phyloP scores from a whole-genome alignment of 2,888 invertebrate species.

The Rhamphomyia laevipes region DNA sequence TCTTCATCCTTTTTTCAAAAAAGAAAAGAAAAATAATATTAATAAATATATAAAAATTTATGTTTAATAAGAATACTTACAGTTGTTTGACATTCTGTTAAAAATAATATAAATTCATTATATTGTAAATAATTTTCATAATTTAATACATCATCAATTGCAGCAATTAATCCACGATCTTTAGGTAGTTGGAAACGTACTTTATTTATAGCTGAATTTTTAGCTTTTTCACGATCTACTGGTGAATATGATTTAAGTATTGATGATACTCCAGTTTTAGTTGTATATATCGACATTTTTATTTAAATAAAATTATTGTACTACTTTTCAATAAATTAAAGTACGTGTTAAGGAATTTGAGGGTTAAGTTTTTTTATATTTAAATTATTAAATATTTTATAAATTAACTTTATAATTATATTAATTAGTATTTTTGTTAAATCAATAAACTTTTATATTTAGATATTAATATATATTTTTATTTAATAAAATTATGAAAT shows the following conservation, averaged over 20 bases:
- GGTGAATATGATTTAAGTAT: slow-evolving; percentile 28
- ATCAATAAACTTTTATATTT: too few species aligned
- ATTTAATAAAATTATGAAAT: too few species aligned
- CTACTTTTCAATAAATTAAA: too few species aligned
- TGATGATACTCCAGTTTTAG: slow-evolving; percentile 27
- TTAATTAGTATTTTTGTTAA: too few species aligned
- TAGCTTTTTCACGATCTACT: slow-evolving; percentile 29
- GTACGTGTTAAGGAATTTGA: too few species aligned
- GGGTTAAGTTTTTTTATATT: too few species aligned
- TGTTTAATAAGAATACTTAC: slow-evolving; percentile 20
- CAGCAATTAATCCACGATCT: slow-evolving; percentile 24
- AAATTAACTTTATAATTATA: too few species aligned
- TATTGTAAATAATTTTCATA: slow-evolving; percentile 22
- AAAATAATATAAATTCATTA: slow-evolving; percentile 26
- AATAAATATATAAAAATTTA: neutral
- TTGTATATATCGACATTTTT: slow-evolving; percentile 29
- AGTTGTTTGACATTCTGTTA: slow-evolving; percentile 21
- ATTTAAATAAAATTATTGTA: neutral
- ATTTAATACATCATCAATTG: slow-evolving; percentile 22
- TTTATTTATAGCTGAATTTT: slow-evolving; percentile 27
- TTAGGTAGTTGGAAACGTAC: slow-evolving; percentile 30
- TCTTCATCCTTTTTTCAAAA: slow-evolving; percentile 40
- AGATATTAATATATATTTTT: too few species aligned
- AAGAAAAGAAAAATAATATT: neutral
- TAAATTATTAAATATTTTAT: too few species aligned